Base-by-base conservation (phyloP, 1,140 invertebrate genomes). In the Homarus americanus region DNA sequence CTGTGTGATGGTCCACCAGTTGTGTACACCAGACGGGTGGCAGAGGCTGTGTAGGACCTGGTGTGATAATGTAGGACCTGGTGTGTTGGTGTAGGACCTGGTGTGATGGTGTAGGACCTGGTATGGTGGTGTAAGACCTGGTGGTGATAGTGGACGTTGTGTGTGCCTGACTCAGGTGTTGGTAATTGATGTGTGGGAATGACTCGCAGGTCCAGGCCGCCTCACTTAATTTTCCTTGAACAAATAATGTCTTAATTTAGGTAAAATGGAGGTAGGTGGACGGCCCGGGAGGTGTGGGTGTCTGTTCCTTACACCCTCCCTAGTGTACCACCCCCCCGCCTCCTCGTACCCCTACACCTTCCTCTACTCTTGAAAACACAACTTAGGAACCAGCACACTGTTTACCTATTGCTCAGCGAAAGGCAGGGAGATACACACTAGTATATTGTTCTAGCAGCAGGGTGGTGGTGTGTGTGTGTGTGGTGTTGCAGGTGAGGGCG, bases 191-290 rank as follows among this genome's bases (percentile, higher is more conserved):
- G 80, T 38, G 20, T 32, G 9, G 5, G 44, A 40, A 79, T 79
- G 76, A 58, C 79, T 82, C 44, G 44, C 79, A 82, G 79, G 49
- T 32, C 28, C 76, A 24, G 36, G 20, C 41, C n/a, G 76, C 20
- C 17, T 24, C 76, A 28, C 41, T 17, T 40, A 79, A 40, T 41
- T 79, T 79, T 40, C 76, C 76, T 41, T 28, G 76, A 20, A 49
- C 76, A 79, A 79, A 79, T 79, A 41, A 79, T 41, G 76, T 79
- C 76, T 79, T 79, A 36, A 79, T 79, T 79, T 79, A 28, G 36
- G 34, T 40, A 41, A 79, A 79, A 17, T 41, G 12, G 76, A 41
- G 41, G 36, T 44, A 15, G 76, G 28, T 38, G n/a, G 28, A n/a
- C n/a, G n/a, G n/a, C n/a, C n/a, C n/a, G n/a, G n/a, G n/a, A n/a